Base-by-base conservation (phyloP, 2,888 invertebrate species). In the Malacosoma neustria region DNA sequence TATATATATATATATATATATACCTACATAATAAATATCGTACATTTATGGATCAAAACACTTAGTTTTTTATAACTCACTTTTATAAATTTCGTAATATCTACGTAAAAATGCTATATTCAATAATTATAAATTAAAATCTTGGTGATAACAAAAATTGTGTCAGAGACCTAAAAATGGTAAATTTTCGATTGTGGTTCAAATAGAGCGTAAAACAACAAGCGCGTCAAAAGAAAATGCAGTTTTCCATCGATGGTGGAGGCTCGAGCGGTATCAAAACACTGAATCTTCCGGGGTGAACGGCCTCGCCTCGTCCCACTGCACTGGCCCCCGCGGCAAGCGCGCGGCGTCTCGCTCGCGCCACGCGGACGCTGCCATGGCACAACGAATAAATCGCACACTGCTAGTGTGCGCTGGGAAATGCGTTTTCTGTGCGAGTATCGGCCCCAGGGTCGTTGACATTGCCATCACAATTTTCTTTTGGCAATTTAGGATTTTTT, bases 231-330 rank as follows among this genome's bases (percentile, higher is more conserved):
- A 22, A 80, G 82, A 84, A 85, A 85, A 84, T 81, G 76, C 75
- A 81, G 76, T 81, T 85, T 84, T 81, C 75, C 76, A 79, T 57
- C 65, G 64, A 57, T 58, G 57, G 49, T 58, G 66, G 69, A 80
- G 81, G 82, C 79, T 80, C 65, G 65, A 61, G 72, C 72, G 73
- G 76, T 82, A 85, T 84, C 84, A 85, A 84, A 85, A 86, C 84
- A 86, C 72, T 82, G 82, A 72, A 82, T 87, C 79, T 84, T 82
- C 80, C 84, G 85, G 82, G 86, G 85, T 87, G 74, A 81, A 81
- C 63, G 84, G 57, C 82, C 85, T 60, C 56, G 47, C 55, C 54
- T 48, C 59, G 65, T 64, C 60, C 64, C 71, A 64, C 71, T 63
- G 59, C 65, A 59, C 62, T 63, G 63, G 61, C 64, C 63, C 63